Conservation (phyloP, 2,888 invertebrate species). For the Drosophila kokeensis region DNA sequence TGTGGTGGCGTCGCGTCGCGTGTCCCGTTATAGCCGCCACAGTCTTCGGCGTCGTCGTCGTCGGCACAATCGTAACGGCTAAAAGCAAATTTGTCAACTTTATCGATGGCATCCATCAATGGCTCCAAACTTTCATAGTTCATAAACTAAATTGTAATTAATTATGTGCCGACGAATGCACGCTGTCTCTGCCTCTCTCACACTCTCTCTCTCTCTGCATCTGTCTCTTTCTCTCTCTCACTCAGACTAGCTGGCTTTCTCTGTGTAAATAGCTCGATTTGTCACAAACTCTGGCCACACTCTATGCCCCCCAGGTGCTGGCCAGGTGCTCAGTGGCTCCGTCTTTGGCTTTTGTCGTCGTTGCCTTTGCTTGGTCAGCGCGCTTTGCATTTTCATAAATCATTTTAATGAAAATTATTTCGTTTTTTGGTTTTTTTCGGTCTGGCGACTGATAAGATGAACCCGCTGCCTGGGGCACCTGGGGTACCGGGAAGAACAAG, state of each 20-base stretch:
- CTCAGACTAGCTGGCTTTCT: neutral
- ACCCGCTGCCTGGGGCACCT: constrained; percentile 2
- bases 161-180: constrained; percentile 65
- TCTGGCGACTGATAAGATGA: constrained; percentile 56
- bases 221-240: neutral
- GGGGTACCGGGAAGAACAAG: neutral
- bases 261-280: constrained; percentile 65
- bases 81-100: constrained; percentile 77
- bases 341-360: constrained; percentile 29
- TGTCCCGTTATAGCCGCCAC: constrained; percentile 23
- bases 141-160: constrained; percentile 77
- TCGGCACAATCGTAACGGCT: constrained; percentile 43
- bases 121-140: constrained; percentile 59
- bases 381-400: constrained; percentile 78
- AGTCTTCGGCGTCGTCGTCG: neutral
- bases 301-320: constrained; percentile 19
- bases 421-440: constrained; percentile 37
- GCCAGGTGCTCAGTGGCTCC: constrained; percentile 52
- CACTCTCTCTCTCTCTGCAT: neutral
- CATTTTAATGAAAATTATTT: constrained; percentile 77
- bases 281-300: constrained; percentile 47
- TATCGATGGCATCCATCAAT: constrained; percentile 73
- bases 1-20: constrained; percentile 34
- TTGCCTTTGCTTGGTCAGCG: constrained; percentile 67
- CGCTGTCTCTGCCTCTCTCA: neutral